Evolutionary conservation across 2,113 vertebrate species (phyloP), one percentile per base, ranked within the genome.

Genomic region (Vicugna pacos): DNA sequence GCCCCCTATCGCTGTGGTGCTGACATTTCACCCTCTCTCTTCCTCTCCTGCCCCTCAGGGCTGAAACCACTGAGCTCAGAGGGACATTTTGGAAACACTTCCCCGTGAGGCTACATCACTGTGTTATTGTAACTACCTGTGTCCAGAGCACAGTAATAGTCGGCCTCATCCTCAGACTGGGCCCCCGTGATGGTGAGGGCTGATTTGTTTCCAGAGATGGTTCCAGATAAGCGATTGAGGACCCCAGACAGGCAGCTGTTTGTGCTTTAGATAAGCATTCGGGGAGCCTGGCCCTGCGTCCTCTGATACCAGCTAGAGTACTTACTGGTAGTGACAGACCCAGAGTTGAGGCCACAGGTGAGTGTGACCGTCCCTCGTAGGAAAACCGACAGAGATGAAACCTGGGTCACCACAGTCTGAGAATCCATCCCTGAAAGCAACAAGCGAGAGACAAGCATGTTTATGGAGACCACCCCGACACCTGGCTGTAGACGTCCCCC

Each of bases 401-500:
- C 67, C 52, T 82, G 83, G 89, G 50, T 94, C 65, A 95, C 56
- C 69, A 82, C 13, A 19, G 15, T 76, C 65, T 92, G 84, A 14
- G 89, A 94, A 50, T 11, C 24, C 38, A 22, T 6, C 22, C 75
- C 92, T 94, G 60, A 24, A 92, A 95, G 38, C 38, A 5, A 70
- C 3, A 92, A 32, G 13, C 2, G 60, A 88, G 22, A 72, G n/a
- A 75, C 6, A 19, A 50, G 38, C 38, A 5, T 38, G 38, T 5
- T 38, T 38, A 38, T 38, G 38, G 38, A 38, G 38, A 38, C 5
- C 38, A 38, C 38, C 38, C 38, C 38, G 38, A 38, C 1, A 38
- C 4, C 38, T 38, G 38, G 38, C 38, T 38, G 38, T 38, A 38
- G 38, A 38, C 5, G 38, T 38, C 38, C 38, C 38, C 38, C 38